Evolutionary conservation across 2,797 vertebrate species (phyloP).

Genomic region (Gymnoscopelus microlampas): DNA sequence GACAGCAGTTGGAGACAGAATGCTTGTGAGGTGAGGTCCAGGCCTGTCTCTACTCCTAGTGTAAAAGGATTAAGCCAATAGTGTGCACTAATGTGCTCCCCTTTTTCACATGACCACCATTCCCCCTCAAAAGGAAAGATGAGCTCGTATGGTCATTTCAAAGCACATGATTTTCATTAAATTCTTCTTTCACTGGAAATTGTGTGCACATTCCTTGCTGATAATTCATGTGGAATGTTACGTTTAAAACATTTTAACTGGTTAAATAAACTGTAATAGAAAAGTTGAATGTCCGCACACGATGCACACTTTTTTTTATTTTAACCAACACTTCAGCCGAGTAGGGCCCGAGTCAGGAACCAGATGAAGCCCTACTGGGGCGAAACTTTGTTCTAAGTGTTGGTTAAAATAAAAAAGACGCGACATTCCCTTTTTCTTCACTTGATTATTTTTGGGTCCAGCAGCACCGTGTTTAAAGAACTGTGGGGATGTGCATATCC

Average conservation of each 20-base stretch:
- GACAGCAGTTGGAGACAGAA: slow-evolving; percentile 44
- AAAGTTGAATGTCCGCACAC: neutral
- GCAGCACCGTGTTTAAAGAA: too few species aligned
- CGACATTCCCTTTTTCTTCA: too few species aligned
- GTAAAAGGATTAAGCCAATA: slow-evolving; percentile 82
- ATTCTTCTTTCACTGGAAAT: slow-evolving; percentile 54
- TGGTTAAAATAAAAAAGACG: too few species aligned
- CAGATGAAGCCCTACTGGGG: too few species aligned
- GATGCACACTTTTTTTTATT: too few species aligned
- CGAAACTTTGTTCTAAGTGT: too few species aligned
- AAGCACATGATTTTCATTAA: slow-evolving; percentile 51
- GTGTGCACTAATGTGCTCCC: slow-evolving; percentile 77
- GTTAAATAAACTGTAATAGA: neutral
- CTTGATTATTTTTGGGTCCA: too few species aligned
- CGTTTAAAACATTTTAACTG: neutral
- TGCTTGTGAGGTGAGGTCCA: slow-evolving; percentile 47
- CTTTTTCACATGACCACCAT: slow-evolving; percentile 79
- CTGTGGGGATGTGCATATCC: too few species aligned
- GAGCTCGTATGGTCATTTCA: slow-evolving; percentile 42
- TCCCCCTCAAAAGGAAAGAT: slow-evolving; percentile 53
- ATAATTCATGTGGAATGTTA: slow-evolving; percentile 31
- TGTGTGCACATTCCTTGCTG: slow-evolving; percentile 47
- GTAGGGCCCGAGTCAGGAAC: too few species aligned
- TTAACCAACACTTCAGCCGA: too few species aligned
- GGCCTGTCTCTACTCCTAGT: slow-evolving; percentile 39